Evolutionary conservation across 2,113 vertebrate species (phyloP).

Genomic region (Bos indicus): DNA sequence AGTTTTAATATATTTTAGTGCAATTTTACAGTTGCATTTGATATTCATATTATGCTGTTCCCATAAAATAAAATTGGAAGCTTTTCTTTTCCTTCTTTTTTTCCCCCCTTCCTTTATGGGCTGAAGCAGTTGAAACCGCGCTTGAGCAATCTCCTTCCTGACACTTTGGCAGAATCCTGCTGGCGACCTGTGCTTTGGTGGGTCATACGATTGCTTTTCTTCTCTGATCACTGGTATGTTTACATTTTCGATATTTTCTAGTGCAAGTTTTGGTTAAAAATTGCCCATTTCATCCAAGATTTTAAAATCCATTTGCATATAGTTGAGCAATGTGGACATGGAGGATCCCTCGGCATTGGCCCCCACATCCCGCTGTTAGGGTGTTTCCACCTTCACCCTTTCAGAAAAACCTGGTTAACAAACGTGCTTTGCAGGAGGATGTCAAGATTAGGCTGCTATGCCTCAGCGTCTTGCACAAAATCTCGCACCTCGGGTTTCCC

Average conservation of each 20-base stretch:
- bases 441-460: accelerated
- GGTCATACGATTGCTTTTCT: accelerated
- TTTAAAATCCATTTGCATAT: not conserved
- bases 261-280: not conserved
- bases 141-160: not conserved
- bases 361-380: not conserved
- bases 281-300: not conserved
- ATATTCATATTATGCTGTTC: not conserved
- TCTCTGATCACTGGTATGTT: not conserved
- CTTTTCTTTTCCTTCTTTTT: not conserved
- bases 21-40: not conserved
- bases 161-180: accelerated
- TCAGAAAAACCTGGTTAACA: too few relatives aligned
- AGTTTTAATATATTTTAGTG: not conserved
- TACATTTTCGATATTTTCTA: not conserved
- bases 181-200: accelerated
- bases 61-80: not conserved
- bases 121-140: not conserved
- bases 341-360: accelerated
- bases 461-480: not conserved
- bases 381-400: too few relatives aligned
- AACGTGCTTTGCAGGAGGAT: not conserved
- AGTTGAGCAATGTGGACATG: accelerated
- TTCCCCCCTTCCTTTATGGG: too few relatives aligned
- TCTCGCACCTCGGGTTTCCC: not conserved